Conservation (phyloP, 30 jellyfish, hydroid and myxozoan genomes). For the Aurelia sp. region DNA sequence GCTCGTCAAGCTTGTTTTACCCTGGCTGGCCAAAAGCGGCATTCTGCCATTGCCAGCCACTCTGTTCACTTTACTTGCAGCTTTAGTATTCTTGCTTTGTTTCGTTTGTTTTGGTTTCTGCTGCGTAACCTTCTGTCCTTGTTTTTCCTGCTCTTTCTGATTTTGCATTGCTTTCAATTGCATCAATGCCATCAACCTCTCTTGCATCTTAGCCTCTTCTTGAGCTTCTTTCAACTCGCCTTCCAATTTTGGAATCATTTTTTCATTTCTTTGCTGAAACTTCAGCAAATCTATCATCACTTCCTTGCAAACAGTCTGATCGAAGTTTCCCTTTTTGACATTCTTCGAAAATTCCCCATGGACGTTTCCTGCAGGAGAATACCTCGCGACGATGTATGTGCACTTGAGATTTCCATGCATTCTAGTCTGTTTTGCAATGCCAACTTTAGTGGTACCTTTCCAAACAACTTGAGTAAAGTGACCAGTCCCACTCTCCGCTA, state of each 20-base stretch:
- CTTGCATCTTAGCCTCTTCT: conserved; percentile 55
- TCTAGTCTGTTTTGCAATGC: conserved; percentile 97
- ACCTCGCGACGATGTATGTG: conserved; percentile 96
- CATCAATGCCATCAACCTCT: conserved; percentile 56
- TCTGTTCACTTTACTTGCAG: background rate
- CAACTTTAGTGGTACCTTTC: conserved; percentile 81
- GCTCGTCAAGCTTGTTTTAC: background rate
- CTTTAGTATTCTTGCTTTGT: background rate
- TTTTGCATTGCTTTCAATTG: conserved; percentile 49
- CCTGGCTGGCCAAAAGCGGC: background rate
- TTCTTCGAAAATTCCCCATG: conserved; percentile 71
- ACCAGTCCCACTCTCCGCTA: conserved; percentile 90
- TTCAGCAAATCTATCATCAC: conserved; percentile 67
- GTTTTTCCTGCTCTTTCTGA: conserved; percentile 23
- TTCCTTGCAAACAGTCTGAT: conserved; percentile 64
- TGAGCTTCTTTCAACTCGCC: conserved; percentile 53
- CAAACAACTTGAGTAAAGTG: conserved; percentile 96
- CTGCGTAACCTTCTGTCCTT: conserved; percentile 10
- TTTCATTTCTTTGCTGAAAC: conserved; percentile 88
- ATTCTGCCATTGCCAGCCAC: background rate
- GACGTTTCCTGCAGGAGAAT: conserved; percentile 92
- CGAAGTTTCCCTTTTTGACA: conserved; percentile 80
- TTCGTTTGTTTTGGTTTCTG: conserved; percentile 3
- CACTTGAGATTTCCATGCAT: conserved; percentile 93
- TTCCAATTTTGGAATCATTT: conserved; percentile 68